Evolutionary conservation across 2,113 vertebrate species (phyloP).

Genomic region (Parus major): DNA sequence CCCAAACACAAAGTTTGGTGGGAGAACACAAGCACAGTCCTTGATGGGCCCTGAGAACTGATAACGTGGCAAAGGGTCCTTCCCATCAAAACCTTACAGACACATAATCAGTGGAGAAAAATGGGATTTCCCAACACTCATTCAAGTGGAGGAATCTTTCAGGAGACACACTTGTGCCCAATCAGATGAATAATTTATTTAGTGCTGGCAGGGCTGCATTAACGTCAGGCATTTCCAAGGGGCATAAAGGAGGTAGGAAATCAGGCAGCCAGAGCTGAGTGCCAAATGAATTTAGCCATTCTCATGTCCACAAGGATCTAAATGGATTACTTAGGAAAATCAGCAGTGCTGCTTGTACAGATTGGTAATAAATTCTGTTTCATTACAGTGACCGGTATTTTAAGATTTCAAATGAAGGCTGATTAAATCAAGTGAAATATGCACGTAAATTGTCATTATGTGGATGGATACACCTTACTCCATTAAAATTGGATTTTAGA

Average conservation of each 20-base stretch:
- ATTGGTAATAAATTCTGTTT: constrained; percentile 40
- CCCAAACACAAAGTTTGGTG: background rate
- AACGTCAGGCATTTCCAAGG: background rate
- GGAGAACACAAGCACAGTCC: background rate
- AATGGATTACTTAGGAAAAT: constrained; percentile 12
- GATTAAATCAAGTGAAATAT: constrained; percentile 39
- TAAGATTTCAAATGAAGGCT: constrained; percentile 8
- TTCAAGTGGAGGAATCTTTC: background rate
- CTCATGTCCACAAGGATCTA: background rate
- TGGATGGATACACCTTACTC: constrained; percentile 22
- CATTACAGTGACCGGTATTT: background rate
- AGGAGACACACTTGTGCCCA: background rate
- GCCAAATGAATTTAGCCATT: constrained; percentile 12
- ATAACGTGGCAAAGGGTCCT: background rate
- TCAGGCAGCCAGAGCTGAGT: background rate
- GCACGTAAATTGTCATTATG: constrained; percentile 17
- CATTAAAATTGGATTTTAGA: constrained; percentile 40
- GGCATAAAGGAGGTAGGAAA: background rate
- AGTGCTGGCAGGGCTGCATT: background rate
- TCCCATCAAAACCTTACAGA: background rate
- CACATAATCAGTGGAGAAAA: background rate
- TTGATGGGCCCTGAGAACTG: background rate
- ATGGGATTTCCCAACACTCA: background rate
- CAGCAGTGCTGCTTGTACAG: background rate
- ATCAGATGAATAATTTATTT: constrained; percentile 46